A percentile compares a stretch with the other conserved stretches of the same genome.
Evolutionary conservation across 2,113 vertebrate species (phyloP).

Genomic region (Syrrhaptes paradoxus): DNA sequence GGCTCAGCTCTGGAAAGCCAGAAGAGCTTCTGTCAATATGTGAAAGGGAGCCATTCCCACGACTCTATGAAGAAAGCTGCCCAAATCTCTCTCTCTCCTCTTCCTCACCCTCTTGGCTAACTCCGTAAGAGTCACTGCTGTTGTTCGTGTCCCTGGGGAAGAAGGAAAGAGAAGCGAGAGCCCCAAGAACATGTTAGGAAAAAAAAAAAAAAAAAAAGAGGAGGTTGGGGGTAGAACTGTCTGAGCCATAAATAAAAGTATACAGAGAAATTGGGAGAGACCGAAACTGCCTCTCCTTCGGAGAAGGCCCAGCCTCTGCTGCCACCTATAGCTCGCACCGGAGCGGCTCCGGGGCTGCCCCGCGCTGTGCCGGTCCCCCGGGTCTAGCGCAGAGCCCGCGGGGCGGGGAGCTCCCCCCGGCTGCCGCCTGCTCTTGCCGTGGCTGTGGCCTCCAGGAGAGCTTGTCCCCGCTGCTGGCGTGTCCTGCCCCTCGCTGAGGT

Average conservation of each 20-base stretch:
- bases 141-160: background rate
- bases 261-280: background rate
- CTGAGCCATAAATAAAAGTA: background rate
- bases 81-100: background rate
- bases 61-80: background rate
- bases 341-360: too few relatives aligned
- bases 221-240: background rate
- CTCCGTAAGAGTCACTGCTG: background rate
- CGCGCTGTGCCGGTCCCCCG: background rate
- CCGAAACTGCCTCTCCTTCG: background rate
- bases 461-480: accelerated
- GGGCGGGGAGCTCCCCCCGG: background rate
- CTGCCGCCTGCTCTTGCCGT: background rate
- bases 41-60: background rate
- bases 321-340: too few relatives aligned
- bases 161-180: background rate
- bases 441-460: background rate
- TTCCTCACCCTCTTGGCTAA: background rate
- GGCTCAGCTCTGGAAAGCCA: background rate
- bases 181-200: background rate
- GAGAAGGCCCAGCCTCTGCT: background rate
- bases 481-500: background rate
- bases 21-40: background rate
- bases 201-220: accelerated
- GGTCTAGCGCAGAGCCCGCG: background rate